Percentiles rank a stretch among this genome's conserved stretches.
phyloP scores from a whole-genome alignment of 1,140 invertebrate species.

The Papilio aristodemus region DNA sequence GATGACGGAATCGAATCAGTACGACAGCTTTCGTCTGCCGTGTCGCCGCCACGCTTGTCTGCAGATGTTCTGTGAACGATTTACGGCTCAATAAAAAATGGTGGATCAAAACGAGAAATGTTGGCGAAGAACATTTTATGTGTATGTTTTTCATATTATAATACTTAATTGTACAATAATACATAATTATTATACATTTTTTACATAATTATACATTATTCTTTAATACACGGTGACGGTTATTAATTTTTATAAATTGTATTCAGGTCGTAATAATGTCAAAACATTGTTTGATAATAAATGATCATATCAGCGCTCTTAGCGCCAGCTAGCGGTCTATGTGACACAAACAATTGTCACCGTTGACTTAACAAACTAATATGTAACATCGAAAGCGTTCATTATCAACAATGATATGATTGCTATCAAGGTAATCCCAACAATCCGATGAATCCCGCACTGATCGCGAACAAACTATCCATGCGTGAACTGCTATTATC shows the following conservation, averaged over 20 bases:
- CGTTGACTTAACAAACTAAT: constrained; percentile 10
- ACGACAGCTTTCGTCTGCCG: background rate
- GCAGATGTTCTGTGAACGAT: background rate
- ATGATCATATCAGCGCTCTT: too few relatives aligned
- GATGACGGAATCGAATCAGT: constrained; percentile 27
- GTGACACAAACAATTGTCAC: background rate
- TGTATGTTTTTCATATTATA: too few relatives aligned
- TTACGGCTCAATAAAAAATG: constrained; percentile 13
- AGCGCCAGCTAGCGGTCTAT: background rate
- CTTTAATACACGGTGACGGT: too few relatives aligned
- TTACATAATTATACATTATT: too few relatives aligned
- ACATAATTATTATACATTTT: background rate
- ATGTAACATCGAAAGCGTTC: constrained; percentile 19
- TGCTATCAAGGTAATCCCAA: constrained; percentile 2
- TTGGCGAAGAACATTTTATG: background rate
- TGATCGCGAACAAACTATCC: background rate
- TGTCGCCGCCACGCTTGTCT: background rate
- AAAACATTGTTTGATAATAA: too few relatives aligned
- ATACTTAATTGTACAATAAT: too few relatives aligned
- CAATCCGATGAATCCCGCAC: background rate
- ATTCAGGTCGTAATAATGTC: too few relatives aligned
- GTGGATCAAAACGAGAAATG: background rate
- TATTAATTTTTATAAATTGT: too few relatives aligned
- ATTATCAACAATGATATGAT: constrained; percentile 19
- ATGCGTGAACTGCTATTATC: constrained; percentile 10